Evolutionary conservation across 30 jellyfish, hydroid and myxozoan species (phyloP).

Genomic region (Turritopsis dohrnii): DNA sequence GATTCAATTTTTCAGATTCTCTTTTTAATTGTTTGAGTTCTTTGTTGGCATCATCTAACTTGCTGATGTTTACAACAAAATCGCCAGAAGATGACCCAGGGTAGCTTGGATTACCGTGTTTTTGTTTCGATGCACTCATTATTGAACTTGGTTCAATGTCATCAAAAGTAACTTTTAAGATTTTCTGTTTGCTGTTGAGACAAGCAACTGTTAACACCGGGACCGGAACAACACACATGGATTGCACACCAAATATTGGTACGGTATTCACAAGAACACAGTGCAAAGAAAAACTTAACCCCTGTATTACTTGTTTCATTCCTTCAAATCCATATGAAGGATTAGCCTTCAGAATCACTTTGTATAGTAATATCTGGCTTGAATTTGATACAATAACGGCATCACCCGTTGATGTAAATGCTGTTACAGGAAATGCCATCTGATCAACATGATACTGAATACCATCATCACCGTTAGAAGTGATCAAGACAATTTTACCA

Average conservation of each 20-base stretch:
- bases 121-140: neutral
- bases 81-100: too few species aligned
- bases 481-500: neutral
- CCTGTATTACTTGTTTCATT: neutral
- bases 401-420: neutral
- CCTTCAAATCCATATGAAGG: neutral
- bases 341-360: neutral
- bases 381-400: neutral
- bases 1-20: neutral
- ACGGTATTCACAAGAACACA: neutral
- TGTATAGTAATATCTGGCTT: neutral
- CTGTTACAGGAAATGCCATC: neutral
- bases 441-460: neutral
- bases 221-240: neutral
- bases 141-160: neutral
- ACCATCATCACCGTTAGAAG: neutral
- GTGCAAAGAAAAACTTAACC: neutral
- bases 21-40: neutral
- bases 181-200: neutral
- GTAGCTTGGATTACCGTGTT: too few species aligned
- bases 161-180: neutral
- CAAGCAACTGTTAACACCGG: neutral
- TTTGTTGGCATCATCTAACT: neutral
- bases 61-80: neutral
- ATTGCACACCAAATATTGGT: neutral